Percentiles rank a stretch among this genome's conserved stretches.
These are phyloP conservation scores for Coecobrya sp. DNA, from an alignment of 2,888 invertebrate genomes.

Conservation along the genomic window DNA sequence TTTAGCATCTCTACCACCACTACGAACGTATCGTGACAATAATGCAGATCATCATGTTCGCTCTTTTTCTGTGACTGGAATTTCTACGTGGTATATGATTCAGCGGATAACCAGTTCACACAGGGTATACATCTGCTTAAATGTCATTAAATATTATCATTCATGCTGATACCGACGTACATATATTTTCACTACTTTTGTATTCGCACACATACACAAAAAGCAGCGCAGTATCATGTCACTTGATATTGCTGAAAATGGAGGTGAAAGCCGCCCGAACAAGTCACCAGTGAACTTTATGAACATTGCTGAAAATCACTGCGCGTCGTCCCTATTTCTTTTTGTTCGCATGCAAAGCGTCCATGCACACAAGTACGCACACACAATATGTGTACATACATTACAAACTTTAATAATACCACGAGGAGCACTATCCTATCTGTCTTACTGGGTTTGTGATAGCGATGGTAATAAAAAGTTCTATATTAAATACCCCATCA, in stretches of 20 bases:
- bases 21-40: not conserved
- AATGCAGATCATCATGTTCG: conserved; percentile 28
- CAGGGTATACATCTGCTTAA: not conserved
- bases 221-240: not conserved
- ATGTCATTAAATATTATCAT: conserved; percentile 26
- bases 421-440: conserved; percentile 1
- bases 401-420: conserved; percentile 38
- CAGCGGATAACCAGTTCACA: not conserved
- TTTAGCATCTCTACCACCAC: conserved; percentile 24
- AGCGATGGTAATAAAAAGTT: conserved; percentile 16
- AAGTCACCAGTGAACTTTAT: conserved; percentile 51
- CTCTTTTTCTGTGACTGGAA: not conserved
- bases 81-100: not conserved
- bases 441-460: not conserved
- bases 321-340: not conserved
- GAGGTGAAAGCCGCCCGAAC: not conserved
- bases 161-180: conserved; percentile 42
- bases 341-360: conserved; percentile 8
- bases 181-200: not conserved
- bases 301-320: conserved; percentile 33
- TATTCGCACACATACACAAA: not conserved
- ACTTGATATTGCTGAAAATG: not conserved
- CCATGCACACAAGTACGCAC: conserved; percentile 8
- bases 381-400: not conserved
- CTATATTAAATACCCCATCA: not conserved